phyloP scores from a whole-genome alignment of 2,888 invertebrate species.

The Dioctria rufipes region DNA sequence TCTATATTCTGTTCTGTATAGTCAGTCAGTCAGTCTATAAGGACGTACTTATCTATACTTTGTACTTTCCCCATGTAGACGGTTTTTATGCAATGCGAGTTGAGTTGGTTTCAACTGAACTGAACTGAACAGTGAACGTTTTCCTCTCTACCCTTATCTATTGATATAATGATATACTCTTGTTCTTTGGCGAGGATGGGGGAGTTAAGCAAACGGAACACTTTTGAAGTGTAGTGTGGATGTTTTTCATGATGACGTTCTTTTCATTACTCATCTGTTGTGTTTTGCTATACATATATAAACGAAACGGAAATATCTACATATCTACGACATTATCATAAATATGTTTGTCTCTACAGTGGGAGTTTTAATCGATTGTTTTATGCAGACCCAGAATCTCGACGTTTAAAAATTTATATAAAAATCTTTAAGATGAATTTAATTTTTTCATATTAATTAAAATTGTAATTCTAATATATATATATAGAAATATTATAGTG shows the following conservation, averaged over 20 bases:
- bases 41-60: constrained; percentile 43
- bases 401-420: too few species aligned
- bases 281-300: neutral
- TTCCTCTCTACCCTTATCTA: constrained; percentile 41
- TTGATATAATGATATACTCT: constrained; percentile 46
- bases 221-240: constrained; percentile 20
- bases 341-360: neutral
- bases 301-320: neutral
- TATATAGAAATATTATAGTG: too few species aligned
- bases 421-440: too few species aligned
- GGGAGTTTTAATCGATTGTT: too few species aligned
- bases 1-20: constrained; percentile 15
- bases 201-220: constrained; percentile 21
- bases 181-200: constrained; percentile 18
- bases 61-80: constrained; percentile 41
- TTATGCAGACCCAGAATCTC: too few species aligned
- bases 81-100: constrained; percentile 44
- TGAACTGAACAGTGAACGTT: constrained; percentile 25
- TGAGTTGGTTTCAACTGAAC: constrained; percentile 30
- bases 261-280: constrained; percentile 18
- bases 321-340: neutral
- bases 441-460: too few species aligned
- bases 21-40: constrained; percentile 16
- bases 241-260: constrained; percentile 25
- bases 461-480: too few species aligned